A percentile compares a stretch with the other conserved stretches of the same genome.
Evolutionary conservation across 2,888 invertebrate genomes (phyloP).

Genomic region (Orthosia incerta): DNA sequence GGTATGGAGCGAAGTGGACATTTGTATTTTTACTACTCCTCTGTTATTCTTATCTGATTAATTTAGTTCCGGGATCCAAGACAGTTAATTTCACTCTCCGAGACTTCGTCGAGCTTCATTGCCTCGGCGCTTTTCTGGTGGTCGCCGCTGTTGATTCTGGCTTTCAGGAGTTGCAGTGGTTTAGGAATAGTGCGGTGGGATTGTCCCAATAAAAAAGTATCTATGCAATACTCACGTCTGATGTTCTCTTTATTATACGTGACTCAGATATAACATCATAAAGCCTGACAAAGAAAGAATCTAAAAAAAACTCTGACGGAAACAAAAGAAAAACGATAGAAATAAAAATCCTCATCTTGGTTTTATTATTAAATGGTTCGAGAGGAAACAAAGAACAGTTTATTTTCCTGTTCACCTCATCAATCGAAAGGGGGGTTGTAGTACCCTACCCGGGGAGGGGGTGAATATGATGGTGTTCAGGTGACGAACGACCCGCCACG

Average conservation of each 20-base stretch:
- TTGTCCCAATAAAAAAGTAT: too few relatives aligned
- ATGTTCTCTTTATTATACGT: background rate
- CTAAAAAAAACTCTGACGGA: background rate
- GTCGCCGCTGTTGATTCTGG: too few relatives aligned
- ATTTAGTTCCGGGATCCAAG: too few relatives aligned
- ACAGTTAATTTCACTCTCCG: too few relatives aligned
- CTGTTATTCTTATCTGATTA: too few relatives aligned
- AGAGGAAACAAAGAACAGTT: slow-evolving; percentile 50
- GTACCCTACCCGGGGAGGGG: background rate
- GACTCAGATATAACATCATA: background rate
- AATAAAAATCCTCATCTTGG: slow-evolving; percentile 23
- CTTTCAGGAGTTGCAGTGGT: too few relatives aligned
- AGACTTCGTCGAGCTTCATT: too few relatives aligned
- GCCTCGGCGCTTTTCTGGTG: too few relatives aligned
- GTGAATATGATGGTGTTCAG: slow-evolving; percentile 55
- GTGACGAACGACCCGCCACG: slow-evolving; percentile 53
- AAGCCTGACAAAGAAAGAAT: background rate
- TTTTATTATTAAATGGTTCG: slow-evolving; percentile 51
- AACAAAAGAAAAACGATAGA: slow-evolving; percentile 23
- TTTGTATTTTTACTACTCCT: too few relatives aligned
- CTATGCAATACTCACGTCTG: background rate
- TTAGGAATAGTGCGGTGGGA: too few relatives aligned
- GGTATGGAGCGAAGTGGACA: too few relatives aligned
- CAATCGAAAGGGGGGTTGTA: slow-evolving; percentile 20
- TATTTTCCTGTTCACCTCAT: slow-evolving; percentile 56